Conservation (phyloP, 2,797 vertebrate genomes). For the Syndactyla subalaris region DNA sequence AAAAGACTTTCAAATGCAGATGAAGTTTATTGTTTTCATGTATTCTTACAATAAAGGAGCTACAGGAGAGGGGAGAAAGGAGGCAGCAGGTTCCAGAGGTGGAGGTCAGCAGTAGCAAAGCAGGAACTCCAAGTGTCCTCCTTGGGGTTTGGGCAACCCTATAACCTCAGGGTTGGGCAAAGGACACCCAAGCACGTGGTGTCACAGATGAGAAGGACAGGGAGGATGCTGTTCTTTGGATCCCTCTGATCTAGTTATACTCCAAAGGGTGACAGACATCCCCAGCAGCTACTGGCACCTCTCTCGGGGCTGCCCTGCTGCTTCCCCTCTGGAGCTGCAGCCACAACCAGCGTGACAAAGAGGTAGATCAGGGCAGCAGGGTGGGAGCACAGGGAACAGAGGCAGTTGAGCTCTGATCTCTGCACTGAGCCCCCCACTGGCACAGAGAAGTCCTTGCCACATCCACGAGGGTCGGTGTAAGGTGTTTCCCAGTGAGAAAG, state of each 20-base stretch:
- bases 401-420: rapidly evolving
- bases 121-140: background rate
- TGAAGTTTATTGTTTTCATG: background rate
- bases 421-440: background rate
- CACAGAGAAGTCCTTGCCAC: background rate
- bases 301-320: background rate
- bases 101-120: background rate
- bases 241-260: rapidly evolving
- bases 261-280: rapidly evolving
- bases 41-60: background rate
- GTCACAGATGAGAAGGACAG: background rate
- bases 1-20: background rate
- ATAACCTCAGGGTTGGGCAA: background rate
- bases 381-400: background rate
- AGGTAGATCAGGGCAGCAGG: background rate
- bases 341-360: background rate
- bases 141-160: background rate
- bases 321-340: background rate
- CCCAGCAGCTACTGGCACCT: background rate
- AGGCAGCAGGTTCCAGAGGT: background rate
- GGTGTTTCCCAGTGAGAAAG: background rate
- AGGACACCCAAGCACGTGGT: background rate
- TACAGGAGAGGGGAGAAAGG: background rate
- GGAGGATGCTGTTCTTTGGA: background rate
- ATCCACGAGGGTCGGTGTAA: background rate